These are phyloP conservation scores for Drosophila paulistorum DNA, from an alignment of 1,140 invertebrate genomes.

Conservation along the genomic window DNA sequence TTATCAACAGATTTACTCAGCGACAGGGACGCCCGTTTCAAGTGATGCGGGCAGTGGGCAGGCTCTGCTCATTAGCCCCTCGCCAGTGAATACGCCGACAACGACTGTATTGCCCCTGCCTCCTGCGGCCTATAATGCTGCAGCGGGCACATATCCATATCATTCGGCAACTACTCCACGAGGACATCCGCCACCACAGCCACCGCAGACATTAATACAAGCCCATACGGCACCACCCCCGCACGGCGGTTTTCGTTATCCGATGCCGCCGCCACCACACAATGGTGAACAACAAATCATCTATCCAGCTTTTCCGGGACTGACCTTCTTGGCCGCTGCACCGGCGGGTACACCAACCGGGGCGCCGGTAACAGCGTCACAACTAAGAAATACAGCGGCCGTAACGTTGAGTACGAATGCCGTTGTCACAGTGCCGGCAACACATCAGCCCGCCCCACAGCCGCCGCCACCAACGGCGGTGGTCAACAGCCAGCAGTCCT, in stretches of 20 bases:
- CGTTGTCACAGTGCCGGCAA: slow-evolving; percentile 52
- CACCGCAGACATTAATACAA: slow-evolving; percentile 72
- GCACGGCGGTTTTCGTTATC: slow-evolving; percentile 82
- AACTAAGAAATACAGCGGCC: slow-evolving; percentile 78
- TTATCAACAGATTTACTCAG: slow-evolving; percentile 68
- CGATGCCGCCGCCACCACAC: slow-evolving; percentile 77
- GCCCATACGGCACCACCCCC: slow-evolving; percentile 8
- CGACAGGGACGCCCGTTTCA: slow-evolving; percentile 44
- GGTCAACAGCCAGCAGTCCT: slow-evolving; percentile 49
- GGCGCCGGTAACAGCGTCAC: slow-evolving; percentile 82
- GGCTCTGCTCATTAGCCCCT: slow-evolving; percentile 62
- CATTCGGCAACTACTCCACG: slow-evolving; percentile 82
- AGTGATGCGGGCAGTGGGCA: slow-evolving; percentile 58
- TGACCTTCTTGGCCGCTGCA: slow-evolving; percentile 55
- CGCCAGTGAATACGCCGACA: slow-evolving; percentile 60
- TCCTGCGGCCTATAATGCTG: slow-evolving; percentile 58
- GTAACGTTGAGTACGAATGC: slow-evolving; percentile 65
- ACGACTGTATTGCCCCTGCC: slow-evolving; percentile 57
- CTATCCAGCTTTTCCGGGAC: slow-evolving; percentile 83
- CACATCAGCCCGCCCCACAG: slow-evolving; percentile 42
- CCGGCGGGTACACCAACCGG: slow-evolving; percentile 74
- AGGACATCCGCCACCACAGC: slow-evolving; percentile 75
- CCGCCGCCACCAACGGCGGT: slow-evolving; percentile 19
- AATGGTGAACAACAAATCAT: slow-evolving; percentile 71
- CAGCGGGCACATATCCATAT: slow-evolving; percentile 71